Evolutionary conservation across 2,888 invertebrate species (phyloP), one percentile per base, ranked within the genome.

Genomic region (Tricholauxania praeusta): DNA sequence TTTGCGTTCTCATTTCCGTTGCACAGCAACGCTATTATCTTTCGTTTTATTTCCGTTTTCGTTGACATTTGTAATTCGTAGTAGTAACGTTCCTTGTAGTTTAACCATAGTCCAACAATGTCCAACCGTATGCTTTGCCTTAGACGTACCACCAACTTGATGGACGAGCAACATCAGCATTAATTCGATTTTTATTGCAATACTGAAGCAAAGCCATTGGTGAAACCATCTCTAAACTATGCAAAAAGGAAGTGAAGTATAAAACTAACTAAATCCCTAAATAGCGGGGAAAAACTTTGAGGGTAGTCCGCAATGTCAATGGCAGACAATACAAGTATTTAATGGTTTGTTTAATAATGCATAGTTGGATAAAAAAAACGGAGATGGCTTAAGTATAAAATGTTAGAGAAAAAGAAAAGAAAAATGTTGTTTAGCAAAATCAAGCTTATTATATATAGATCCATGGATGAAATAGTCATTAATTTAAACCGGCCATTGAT

Each of bases 111-210:
- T 28, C 48, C 64, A 6, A n/a, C 14, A 15, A 32, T 32, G 32
- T 22, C 52, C n/a, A 14, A 49, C 15, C 49, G 10, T 12, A 51
- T 15, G 15, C 17, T 3, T 17, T 14, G 52, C 5, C 14, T 12
- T 48, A 48, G 28, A 65, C 22, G 28, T 28, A 28, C 28, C 28
- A 15, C 12, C 10, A 52, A 65, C 1, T 28, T 10, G 22, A 52
- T 19, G 15, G 22, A 51, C 17, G 14, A 49, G 60, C 60, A 39
- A 60, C 60, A 62, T 28, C 65, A 65, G 52, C 65, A 65, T 52
- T 65, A 65, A 65, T 65, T 65, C 52, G 52, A 52, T 52, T 65
- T 65, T 65, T 49, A 65, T 65, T 15, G 52, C 65, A 32, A 65
- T 22, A 32, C 14, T 65, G 19, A 10, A 65, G 19, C 51, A n/a